Conservation (phyloP, 2,797 vertebrate genomes). For the Pipistrellus kuhlii region DNA sequence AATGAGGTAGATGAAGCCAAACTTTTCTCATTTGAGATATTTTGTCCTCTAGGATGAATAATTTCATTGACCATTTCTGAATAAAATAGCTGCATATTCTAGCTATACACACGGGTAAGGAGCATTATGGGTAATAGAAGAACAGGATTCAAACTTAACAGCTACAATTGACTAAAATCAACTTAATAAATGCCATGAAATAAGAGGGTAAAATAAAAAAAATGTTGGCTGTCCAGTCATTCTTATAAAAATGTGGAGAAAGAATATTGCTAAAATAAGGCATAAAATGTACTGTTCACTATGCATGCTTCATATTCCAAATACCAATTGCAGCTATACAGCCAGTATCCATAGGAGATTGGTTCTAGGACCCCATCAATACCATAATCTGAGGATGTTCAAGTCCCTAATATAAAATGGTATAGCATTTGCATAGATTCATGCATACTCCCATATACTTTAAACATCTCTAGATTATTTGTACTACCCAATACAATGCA, state of each 20-base stretch:
- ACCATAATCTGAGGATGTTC: neutral
- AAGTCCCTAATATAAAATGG: neutral
- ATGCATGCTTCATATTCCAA: conserved; percentile 45
- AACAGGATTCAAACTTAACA: conserved; percentile 59
- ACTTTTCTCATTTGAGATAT: conserved; percentile 61
- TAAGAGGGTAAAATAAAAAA: conserved; percentile 31
- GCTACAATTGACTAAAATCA: conserved; percentile 58
- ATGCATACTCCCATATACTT: neutral
- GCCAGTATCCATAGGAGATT: neutral
- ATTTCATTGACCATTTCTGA: conserved; percentile 69
- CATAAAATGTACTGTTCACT: conserved; percentile 35
- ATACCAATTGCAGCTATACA: neutral
- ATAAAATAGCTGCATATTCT: conserved; percentile 59
- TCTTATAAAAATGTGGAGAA: conserved; percentile 52
- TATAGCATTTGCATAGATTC: neutral
- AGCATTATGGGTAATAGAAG: conserved; percentile 21
- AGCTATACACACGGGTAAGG: conserved; percentile 63
- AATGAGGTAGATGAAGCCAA: conserved; percentile 53
- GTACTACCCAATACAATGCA: neutral
- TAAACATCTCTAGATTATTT: neutral
- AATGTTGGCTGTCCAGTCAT: neutral
- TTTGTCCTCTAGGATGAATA: conserved; percentile 53
- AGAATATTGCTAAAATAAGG: conserved; percentile 62
- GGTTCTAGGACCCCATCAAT: neutral
- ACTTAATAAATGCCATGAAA: conserved; percentile 61